These are phyloP conservation scores for Beroe forskalii DNA, from an alignment of 37 sponge, comb jelly and placozoan species.

Conservation along the genomic window DNA sequence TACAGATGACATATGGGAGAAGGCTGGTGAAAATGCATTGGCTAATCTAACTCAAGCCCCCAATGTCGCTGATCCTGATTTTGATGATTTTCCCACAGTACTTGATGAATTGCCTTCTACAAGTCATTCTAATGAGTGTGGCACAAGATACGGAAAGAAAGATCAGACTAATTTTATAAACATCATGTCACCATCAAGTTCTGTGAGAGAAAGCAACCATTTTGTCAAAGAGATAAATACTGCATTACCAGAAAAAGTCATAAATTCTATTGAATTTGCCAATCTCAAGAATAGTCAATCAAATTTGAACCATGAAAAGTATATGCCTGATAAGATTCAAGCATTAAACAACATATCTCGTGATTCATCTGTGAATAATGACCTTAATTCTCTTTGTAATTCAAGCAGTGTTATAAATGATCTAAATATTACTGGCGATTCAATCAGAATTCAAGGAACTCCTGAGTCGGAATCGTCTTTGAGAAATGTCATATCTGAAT, in stretches of 20 bases:
- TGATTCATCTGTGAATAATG: slow-evolving; percentile 38
- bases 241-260: neutral
- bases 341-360: neutral
- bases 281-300: slow-evolving; percentile 1
- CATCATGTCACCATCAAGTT: neutral
- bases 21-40: slow-evolving; percentile 23
- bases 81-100: slow-evolving; percentile 36
- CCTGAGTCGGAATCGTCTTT: neutral
- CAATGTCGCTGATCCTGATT: neutral
- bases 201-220: no score
- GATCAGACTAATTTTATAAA: neutral
- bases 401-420: neutral
- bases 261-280: slow-evolving; percentile 1
- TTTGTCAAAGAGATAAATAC: slow-evolving; percentile 13
- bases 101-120: neutral
- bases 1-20: slow-evolving; percentile 15
- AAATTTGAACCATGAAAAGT: neutral
- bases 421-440: neutral
- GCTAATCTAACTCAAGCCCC: neutral
- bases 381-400: neutral
- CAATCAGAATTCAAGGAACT: neutral
- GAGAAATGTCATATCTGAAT: slow-evolving; percentile 9
- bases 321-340: slow-evolving; percentile 3
- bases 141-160: neutral
- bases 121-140: slow-evolving; percentile 4